These are phyloP conservation scores for Leucoptera coffeella DNA, from an alignment of 2,888 invertebrate genomes.

Conservation along the genomic window DNA sequence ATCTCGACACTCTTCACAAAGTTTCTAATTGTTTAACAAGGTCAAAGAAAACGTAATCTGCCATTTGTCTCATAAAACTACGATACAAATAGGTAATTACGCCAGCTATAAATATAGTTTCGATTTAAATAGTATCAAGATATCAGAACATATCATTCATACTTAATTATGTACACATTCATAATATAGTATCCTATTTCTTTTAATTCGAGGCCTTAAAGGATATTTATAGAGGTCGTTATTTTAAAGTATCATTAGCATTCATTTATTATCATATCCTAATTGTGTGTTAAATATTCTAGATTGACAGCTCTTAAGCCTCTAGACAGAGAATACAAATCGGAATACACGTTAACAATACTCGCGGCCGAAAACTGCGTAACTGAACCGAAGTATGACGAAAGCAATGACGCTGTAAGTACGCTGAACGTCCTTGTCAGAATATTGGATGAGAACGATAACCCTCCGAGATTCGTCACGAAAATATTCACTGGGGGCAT, in stretches of 20 bases:
- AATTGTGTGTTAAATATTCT: constrained; percentile 7
- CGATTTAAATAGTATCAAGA: no score
- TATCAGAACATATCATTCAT: no score
- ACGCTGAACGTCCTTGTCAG: constrained; percentile 62
- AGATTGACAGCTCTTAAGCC: constrained; percentile 39
- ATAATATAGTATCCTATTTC: background rate
- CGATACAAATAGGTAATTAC: no score
- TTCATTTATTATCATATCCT: background rate
- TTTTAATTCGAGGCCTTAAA: background rate
- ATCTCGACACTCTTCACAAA: no score
- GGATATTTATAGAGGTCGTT: background rate
- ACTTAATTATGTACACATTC: no score
- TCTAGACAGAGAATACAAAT: constrained; percentile 68
- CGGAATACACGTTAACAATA: constrained; percentile 64
- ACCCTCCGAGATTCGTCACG: constrained; percentile 75
- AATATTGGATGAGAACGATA: constrained; percentile 86
- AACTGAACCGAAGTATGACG: constrained; percentile 49
- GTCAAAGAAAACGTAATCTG: no score
- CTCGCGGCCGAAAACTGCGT: constrained; percentile 82
- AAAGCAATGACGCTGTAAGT: constrained; percentile 61
- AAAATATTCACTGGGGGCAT: constrained; percentile 89
- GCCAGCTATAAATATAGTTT: no score
- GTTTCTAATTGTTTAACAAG: no score
- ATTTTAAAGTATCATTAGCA: background rate
- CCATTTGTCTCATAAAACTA: no score